phyloP scores from a whole-genome alignment of 1,140 invertebrate genomes.

The Kradibia gibbosae region DNA sequence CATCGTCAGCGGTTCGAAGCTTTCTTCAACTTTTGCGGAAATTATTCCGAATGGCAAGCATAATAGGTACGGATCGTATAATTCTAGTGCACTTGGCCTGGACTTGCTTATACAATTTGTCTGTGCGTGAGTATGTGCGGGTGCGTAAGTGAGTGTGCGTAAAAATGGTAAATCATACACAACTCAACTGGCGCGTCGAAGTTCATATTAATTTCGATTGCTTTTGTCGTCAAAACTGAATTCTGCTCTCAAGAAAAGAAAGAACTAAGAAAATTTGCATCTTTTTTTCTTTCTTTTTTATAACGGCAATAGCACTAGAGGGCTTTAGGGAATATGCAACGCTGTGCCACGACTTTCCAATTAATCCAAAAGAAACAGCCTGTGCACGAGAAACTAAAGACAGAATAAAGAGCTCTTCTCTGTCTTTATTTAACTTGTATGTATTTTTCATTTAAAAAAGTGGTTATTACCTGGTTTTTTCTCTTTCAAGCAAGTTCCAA shows the following conservation, averaged over 20 bases:
- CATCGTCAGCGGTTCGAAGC: neutral
- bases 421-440: slow-evolving; percentile 11
- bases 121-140: no score
- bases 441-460: slow-evolving; percentile 49
- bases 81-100: neutral
- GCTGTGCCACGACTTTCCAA: slow-evolving; percentile 29
- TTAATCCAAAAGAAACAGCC: slow-evolving; percentile 44
- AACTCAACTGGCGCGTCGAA: neutral
- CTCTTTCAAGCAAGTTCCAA: neutral
- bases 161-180: neutral
- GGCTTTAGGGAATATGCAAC: slow-evolving; percentile 30
- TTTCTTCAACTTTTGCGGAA: slow-evolving; percentile 21
- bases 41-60: slow-evolving; percentile 35
- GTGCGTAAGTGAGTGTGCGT: no score
- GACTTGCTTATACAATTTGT: neutral
- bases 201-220: slow-evolving; percentile 46
- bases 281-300: neutral
- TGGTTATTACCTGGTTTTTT: slow-evolving; percentile 45
- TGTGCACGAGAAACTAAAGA: neutral
- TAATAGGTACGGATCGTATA: slow-evolving; percentile 23
- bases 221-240: slow-evolving; percentile 1
- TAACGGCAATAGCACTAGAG: neutral
- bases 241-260: neutral
- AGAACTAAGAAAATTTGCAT: neutral
- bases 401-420: slow-evolving; percentile 22